Evolutionary conservation across 1,140 invertebrate genomes (phyloP), one percentile per base, ranked within the genome.

Genomic region (Akabosia matsudoensis): DNA sequence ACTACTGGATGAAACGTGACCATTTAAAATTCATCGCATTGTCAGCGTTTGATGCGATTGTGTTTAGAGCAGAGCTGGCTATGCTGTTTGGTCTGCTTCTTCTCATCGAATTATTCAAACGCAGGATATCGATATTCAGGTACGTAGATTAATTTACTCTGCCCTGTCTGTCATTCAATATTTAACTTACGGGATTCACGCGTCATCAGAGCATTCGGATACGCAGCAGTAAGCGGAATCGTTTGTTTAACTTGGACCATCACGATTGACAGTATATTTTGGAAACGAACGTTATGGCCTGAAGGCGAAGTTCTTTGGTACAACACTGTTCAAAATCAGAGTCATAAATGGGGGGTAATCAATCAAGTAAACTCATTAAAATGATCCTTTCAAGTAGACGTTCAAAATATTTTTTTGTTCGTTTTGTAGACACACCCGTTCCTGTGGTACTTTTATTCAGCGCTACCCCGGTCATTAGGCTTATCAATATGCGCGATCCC

Each of bases 381-480:
- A n/a, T n/a, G 45, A 52, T 52, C 13, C 45, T 52, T 52, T 14
- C n/a, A 14, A 52, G n/a, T 52, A 52, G n/a, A 52, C n/a, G 45
- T 52, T 13, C n/a, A n/a, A 14, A 52, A n/a, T n/a, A n/a, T n/a
- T n/a, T n/a, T n/a, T n/a, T n/a, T n/a, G n/a, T 45, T 45, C 18
- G 7, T 45, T 80, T 77, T 64, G 78, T 85, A 97, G 94, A 97
- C 94, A 61, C 93, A 91, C 52, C 97, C 97, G 76, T 98, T 97
- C 85, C 84, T 95, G 13, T 99, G 98, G 98, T 99, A 99, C 85
- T 98, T 98, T 84, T 98, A 97, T 85, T 98, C 96, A 34, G 97
- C 96, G 0, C 85, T 99, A 30, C 97, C 97, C 0, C 87, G 97
- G 76, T 93, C 93, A 2, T 86, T 99, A 82, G 92, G 91, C 1